Evolutionary conservation across 2,113 vertebrate species (phyloP).

Genomic region (Perccottus glenii): DNA sequence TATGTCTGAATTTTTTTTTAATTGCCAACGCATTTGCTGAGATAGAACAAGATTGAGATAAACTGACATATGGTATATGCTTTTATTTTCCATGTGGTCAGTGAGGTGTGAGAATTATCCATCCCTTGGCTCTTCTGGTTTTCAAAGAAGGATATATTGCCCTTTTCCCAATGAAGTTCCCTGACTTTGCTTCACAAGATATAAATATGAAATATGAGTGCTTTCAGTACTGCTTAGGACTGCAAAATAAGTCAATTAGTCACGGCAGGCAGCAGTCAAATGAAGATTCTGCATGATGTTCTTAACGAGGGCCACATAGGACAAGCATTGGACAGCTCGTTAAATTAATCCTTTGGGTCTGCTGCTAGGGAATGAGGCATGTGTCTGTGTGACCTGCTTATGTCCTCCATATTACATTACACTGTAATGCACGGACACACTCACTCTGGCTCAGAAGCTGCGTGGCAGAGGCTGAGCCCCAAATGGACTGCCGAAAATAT

Average conservation of each 20-base stretch:
- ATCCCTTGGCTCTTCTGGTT: conserved; percentile 4
- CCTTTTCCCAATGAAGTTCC: conserved; percentile 46
- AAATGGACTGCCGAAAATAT: conserved; percentile 59
- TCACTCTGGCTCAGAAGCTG: not conserved
- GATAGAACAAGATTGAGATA: conserved; percentile 11
- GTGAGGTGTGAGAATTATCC: conserved; percentile 11
- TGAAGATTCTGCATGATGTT: conserved; percentile 74
- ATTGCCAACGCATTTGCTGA: not conserved
- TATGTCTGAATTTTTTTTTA: not conserved
- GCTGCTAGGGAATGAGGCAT: conserved; percentile 73
- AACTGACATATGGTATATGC: not conserved
- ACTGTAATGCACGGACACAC: conserved; percentile 24
- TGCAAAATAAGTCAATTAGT: conserved; percentile 79
- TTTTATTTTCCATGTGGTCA: conserved; percentile 13
- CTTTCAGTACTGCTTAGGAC: conserved; percentile 74
- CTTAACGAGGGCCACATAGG: conserved; percentile 75
- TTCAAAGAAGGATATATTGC: conserved; percentile 29
- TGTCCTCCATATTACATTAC: conserved; percentile 71
- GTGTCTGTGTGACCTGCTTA: conserved; percentile 75
- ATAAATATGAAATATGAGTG: conserved; percentile 77
- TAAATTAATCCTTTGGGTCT: conserved; percentile 79
- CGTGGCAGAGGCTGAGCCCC: conserved; percentile 32
- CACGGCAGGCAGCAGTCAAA: conserved; percentile 75
- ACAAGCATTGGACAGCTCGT: conserved; percentile 77
- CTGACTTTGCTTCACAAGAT: conserved; percentile 63